Base-by-base conservation (phyloP, 2,888 invertebrate genomes). In the Gymnocheta viridis region DNA sequence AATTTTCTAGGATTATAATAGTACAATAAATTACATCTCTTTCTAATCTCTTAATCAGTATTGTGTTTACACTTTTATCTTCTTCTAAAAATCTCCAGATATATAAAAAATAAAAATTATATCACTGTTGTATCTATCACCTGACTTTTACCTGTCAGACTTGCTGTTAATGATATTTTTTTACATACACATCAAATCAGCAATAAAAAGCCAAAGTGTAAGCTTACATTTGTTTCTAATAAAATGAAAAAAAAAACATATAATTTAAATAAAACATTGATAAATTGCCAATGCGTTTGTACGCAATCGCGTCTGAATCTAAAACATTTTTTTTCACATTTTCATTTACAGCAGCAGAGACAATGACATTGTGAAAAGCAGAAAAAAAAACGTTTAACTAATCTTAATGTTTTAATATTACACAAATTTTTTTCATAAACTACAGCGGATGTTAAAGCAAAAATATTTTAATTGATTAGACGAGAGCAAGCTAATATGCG, bases 401-500 rank as follows among this genome's bases (percentile, higher is more conserved):
- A 22, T 24, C 22, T 24, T 24, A 62, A 47, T 54, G 14, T n/a
- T 54, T 54, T 54, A 60, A 24, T 14, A 60, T 38, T 7, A 38
- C n/a, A n/a, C n/a, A n/a, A 38, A 38, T 7, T 35, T 38, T 2
- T 38, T 38, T 38, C 4, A n/a, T 9, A 24, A 24, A 27, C n/a
- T 2, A 9, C 67, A 78, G 35, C 78, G 82, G 72, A 82, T 82
- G 73, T 73, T 69, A 54, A 35, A 22, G 35, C 38, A 69, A 44
- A 67, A 82, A 82, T 64, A 64, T 73, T 81, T 83, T 83, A 86
- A 82, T 82, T 69, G 35, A 51, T 7, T 29, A 32, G 74, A 82
- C 70, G 80, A 77, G 47, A 9, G 74, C 66, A 58, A 82, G 47
- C n/a, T 83, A 80, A 80, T 62, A 85, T 78, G 74, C 82, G 86